Base-by-base conservation (phyloP, 2,888 invertebrate genomes). In the Oligia latruncula region DNA sequence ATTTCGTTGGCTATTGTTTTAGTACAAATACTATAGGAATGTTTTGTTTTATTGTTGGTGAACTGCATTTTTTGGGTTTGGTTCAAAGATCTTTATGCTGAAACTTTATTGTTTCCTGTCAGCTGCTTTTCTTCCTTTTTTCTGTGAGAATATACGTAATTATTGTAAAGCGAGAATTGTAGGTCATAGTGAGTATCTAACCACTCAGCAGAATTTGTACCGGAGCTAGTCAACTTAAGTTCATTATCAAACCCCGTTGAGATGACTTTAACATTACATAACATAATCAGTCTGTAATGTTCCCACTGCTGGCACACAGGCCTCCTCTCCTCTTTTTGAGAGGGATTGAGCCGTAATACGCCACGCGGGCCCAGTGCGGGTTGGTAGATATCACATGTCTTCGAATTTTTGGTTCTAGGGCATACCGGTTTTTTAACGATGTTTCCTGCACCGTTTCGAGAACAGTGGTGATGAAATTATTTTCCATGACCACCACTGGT, bases 1-100 rank as follows among this genome's bases (percentile, higher is more conserved):
- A 87, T 74, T 70, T 77, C 1, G 71, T 55, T 6, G n/a, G 35
- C 76, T 67, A 87, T 85, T 85, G 87, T 84, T 75, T 77, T 46
- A 64, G 5, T 3, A 29, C 46, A 82, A 46, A 82, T 76, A 68
- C 15, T 29, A 4, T 17, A 20, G 6, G 58, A 60, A 35, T 80
- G n/a, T 67, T 82, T 77, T 60, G 46, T 58, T 64, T 46, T 58
- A 67, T 29, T 67, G 49, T 67, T 52, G 4, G 35, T 40, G 8
- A 4, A 64, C 77, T 29, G 20, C 15, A 17, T n/a, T n/a, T 49
- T 71, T 72, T 46, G 9, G 0, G 2, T n/a, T n/a, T 17, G 64
- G 62, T 29, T 64, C 17, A 3, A 8, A 62, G 62, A 29, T 29
- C 15, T 29, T 13, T 29, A 62, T 29, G 29, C 62, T 29, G 62